Evolutionary conservation across 2,113 vertebrate genomes (phyloP), one percentile per base, ranked within the genome.

Genomic region (Gobiocypris rarus): DNA sequence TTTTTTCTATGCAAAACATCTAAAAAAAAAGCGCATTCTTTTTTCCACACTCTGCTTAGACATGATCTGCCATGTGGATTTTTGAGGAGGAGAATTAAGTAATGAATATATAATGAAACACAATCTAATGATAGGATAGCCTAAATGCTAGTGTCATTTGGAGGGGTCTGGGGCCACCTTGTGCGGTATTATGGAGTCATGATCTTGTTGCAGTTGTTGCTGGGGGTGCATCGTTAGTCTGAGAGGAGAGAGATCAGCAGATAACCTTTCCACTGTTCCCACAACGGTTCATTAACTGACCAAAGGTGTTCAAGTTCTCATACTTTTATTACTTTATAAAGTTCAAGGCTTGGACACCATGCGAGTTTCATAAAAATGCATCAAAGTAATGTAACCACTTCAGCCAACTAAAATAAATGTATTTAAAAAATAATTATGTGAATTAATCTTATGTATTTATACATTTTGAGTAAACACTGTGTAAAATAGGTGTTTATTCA

Each of bases 321-420:
- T 65, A 22, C 48, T 24, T 80, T 88, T 52, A 87, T 22, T 19
- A 41, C 14, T 80, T 15, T 15, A 24, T 84, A 61, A 89, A 84
- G 85, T 87, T 89, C 85, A 90, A 83, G 83, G 61, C 56, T 75
- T 50, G 22, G 28, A 54, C 59, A 24, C 54, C 52, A 13, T 5
- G 13, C 13, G 13, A 50, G 48, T 15, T 50, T 50, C 48, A 50
- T 48, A 4, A 45, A 45, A 45, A 45, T 13, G 45, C 45, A 14
- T 48, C 4, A 43, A 43, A 43, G 41, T 43, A 52, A 52, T 52
- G 14, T 52, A 52, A 52, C 15, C 5, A 52, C 50, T 52, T 52
- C 15, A 17, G 50, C 50, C 10, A 48, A 48, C 45, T 3, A 45
- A 45, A 10, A 45, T 2, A 45, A 45, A 45, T 45, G 34, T 38